Percentiles rank a stretch among this genome's conserved stretches.
phyloP scores from a whole-genome alignment of 2,888 invertebrate species.

The Neoascia interrupta region DNA sequence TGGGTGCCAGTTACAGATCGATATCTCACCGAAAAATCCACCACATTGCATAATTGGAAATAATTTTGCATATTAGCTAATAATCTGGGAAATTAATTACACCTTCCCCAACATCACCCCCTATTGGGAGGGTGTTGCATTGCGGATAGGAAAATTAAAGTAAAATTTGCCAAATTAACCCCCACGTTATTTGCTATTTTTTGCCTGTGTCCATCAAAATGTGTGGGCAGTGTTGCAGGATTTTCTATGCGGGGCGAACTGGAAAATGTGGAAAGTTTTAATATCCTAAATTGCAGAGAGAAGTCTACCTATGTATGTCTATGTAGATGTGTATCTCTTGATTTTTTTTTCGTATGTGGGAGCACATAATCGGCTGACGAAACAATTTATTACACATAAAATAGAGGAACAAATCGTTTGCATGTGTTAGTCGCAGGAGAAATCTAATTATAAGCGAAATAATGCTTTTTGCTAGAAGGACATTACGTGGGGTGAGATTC shows the following conservation, averaged over 20 bases:
- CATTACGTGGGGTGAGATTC: too few species aligned
- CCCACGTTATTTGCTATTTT: constrained; percentile 15
- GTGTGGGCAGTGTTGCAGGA: constrained; percentile 14
- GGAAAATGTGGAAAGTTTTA: constrained; percentile 39
- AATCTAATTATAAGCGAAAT: not conserved
- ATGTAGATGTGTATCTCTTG: not conserved
- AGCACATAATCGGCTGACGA: constrained; percentile 14
- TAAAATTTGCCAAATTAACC: constrained; percentile 14
- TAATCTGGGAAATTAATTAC: constrained; percentile 37
- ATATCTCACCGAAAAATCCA: constrained; percentile 1
- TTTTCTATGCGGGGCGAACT: not conserved
- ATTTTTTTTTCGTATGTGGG: not conserved
- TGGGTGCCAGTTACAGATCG: constrained; percentile 11
- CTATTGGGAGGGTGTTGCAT: too few species aligned
- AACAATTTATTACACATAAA: constrained; percentile 18
- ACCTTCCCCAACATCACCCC: too few species aligned
- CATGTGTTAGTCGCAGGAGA: constrained; percentile 3
- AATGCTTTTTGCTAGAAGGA: constrained; percentile 11
- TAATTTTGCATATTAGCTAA: constrained; percentile 21
- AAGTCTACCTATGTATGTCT: not conserved
- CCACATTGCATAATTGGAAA: constrained; percentile 20
- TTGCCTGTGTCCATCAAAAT: not conserved
- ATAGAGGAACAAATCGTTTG: too few species aligned
- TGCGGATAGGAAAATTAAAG: not conserved
- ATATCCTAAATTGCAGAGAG: constrained; percentile 18